Percentiles rank a stretch among this genome's conserved stretches.
phyloP scores from a whole-genome alignment of 2,888 invertebrate genomes.

The Hypolimnas misippus region DNA sequence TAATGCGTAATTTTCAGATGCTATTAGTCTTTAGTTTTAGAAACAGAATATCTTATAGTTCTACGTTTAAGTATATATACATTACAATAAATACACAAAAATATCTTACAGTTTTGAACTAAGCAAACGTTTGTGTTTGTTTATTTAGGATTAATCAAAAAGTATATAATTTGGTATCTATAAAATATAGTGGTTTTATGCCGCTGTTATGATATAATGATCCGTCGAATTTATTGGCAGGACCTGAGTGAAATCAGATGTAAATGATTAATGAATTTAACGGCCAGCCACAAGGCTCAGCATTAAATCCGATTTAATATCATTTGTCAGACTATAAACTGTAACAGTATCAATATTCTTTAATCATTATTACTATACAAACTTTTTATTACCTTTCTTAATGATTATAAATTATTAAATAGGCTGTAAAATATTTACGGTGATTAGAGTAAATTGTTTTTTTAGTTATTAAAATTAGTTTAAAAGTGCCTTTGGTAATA shows the following conservation, averaged over 20 bases:
- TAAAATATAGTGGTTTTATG: slow-evolving; percentile 32
- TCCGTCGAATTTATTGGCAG: slow-evolving; percentile 42
- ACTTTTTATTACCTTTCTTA: too few species aligned
- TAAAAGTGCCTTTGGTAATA: too few species aligned
- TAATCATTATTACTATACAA: too few species aligned
- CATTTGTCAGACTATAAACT: slow-evolving; percentile 18
- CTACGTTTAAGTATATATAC: background rate
- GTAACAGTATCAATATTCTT: background rate
- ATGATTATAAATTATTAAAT: too few species aligned
- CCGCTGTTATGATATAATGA: slow-evolving; percentile 37
- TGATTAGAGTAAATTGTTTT: too few species aligned
- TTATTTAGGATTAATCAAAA: background rate
- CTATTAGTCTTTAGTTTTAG: too few species aligned
- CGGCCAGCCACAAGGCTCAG: slow-evolving; percentile 34
- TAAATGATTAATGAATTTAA: slow-evolving; percentile 43
- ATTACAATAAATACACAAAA: background rate
- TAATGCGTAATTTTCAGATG: too few species aligned
- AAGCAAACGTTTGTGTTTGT: background rate
- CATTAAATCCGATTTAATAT: slow-evolving; percentile 35
- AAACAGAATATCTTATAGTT: too few species aligned
- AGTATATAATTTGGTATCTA: slow-evolving; percentile 11
- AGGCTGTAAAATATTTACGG: too few species aligned
- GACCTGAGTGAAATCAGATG: slow-evolving; percentile 43
- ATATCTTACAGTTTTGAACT: too few species aligned
- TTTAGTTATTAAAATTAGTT: too few species aligned